phyloP scores from a whole-genome alignment of 2,113 vertebrate species.

The Malurus elegans region DNA sequence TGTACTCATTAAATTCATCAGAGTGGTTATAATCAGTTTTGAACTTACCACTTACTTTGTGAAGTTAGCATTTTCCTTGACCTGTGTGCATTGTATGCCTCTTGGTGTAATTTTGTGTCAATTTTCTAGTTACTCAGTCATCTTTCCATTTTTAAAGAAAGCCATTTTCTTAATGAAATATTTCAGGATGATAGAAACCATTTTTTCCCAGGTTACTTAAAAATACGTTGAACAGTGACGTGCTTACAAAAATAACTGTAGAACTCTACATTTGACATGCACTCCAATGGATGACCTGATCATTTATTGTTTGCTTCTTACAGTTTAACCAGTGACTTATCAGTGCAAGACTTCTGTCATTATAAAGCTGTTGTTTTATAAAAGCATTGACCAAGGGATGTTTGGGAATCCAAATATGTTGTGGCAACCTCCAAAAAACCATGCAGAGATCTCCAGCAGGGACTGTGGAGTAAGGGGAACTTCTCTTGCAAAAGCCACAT shows the following conservation, averaged over 20 bases:
- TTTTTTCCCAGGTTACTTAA: background rate
- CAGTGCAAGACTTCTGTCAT: background rate
- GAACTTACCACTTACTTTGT: background rate
- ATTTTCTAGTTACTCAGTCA: background rate
- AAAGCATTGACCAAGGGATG: background rate
- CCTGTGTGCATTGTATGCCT: background rate
- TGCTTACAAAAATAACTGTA: background rate
- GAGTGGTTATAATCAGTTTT: background rate
- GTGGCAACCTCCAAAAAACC: background rate
- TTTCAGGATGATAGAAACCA: background rate
- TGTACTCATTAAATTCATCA: background rate
- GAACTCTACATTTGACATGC: background rate
- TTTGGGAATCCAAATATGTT: background rate
- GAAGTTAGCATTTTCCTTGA: background rate
- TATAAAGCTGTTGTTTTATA: background rate
- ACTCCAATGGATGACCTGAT: background rate
- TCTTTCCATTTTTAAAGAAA: background rate
- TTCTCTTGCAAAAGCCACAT: background rate
- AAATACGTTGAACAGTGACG: background rate
- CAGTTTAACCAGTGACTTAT: background rate
- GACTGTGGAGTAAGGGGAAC: background rate
- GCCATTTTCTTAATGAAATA: background rate
- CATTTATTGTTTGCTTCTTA: background rate
- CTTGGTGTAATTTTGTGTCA: background rate
- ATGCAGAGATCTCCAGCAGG: background rate